Evolutionary conservation across 2,797 vertebrate genomes (phyloP).

Genomic region (Epinephelus malabaricus): DNA sequence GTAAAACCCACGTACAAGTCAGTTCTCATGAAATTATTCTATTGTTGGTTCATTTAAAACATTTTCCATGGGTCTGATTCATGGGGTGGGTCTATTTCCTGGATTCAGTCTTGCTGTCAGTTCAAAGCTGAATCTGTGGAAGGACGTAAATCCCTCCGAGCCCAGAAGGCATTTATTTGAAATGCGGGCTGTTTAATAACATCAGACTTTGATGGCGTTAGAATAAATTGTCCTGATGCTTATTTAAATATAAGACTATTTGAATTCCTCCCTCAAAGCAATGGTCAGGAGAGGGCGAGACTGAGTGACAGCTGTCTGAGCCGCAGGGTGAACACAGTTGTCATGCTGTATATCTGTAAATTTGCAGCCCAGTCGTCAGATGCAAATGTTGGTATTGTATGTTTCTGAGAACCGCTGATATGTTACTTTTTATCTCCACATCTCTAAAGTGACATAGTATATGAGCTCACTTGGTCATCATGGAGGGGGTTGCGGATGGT

Average conservation of each 20-base stretch:
- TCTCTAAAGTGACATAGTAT: too few relatives aligned
- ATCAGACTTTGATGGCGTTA: constrained; percentile 8
- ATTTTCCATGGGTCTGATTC: background rate
- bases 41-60: background rate
- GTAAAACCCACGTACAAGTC: constrained; percentile 28
- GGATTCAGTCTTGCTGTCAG: constrained; percentile 16
- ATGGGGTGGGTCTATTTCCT: background rate
- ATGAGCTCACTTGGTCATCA: too few relatives aligned
- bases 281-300: background rate
- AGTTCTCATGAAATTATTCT: constrained; percentile 21
- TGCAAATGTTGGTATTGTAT: background rate
- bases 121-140: constrained; percentile 21
- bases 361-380: background rate
- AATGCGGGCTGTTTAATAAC: constrained; percentile 7
- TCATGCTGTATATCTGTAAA: constrained; percentile 46
- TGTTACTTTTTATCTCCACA: too few relatives aligned
- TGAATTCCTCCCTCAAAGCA: constrained; percentile 36
- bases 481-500: too few relatives aligned
- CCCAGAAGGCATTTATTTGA: constrained; percentile 8
- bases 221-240: constrained; percentile 29
- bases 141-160: constrained; percentile 5
- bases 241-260: constrained; percentile 36
- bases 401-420: too few relatives aligned
- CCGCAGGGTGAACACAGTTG: constrained; percentile 38
- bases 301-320: constrained; percentile 59